These are phyloP conservation scores for Temnothorax rugatulus DNA, from an alignment of 2,888 invertebrate species.

Conservation along the genomic window DNA sequence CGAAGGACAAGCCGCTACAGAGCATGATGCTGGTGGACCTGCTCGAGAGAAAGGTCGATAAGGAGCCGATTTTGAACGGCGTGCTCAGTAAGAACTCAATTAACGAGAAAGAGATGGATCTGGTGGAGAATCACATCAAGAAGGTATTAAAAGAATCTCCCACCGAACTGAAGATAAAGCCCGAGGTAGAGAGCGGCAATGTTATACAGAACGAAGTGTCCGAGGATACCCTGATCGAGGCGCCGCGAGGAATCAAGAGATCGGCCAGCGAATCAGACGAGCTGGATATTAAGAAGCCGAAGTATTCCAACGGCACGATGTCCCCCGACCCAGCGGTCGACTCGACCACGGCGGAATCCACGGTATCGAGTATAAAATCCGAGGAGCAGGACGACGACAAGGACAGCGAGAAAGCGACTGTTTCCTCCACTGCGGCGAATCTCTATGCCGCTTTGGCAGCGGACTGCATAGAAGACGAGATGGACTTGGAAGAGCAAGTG, in stretches of 20 bases:
- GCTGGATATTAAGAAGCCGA: conserved; percentile 86
- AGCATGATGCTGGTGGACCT: conserved; percentile 92
- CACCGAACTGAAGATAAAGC: conserved; percentile 80
- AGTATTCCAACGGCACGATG: conserved; percentile 84
- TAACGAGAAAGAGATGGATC: conserved; percentile 88
- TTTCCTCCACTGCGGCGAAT: conserved; percentile 94
- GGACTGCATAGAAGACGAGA: conserved; percentile 93
- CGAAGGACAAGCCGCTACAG: conserved; percentile 88
- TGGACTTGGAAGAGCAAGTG: conserved; percentile 87
- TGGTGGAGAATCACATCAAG: conserved; percentile 89
- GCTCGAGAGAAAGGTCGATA: conserved; percentile 92
- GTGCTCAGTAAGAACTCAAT: conserved; percentile 88
- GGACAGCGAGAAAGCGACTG: conserved; percentile 88
- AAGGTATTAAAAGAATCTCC: conserved; percentile 86
- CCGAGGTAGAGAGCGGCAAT: conserved; percentile 78
- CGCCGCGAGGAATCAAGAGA: conserved; percentile 84
- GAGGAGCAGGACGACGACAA: conserved; percentile 87
- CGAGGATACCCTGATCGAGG: conserved; percentile 82
- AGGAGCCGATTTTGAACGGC: conserved; percentile 89
- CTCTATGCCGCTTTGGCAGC: conserved; percentile 95
- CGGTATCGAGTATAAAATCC: conserved; percentile 86
- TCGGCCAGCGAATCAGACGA: conserved; percentile 86
- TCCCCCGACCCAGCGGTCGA: conserved; percentile 84
- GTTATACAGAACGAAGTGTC: conserved; percentile 79
- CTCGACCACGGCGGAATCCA: conserved; percentile 86